Conservation (phyloP, 2,797 vertebrate genomes). For the Epinephelus coioides region DNA sequence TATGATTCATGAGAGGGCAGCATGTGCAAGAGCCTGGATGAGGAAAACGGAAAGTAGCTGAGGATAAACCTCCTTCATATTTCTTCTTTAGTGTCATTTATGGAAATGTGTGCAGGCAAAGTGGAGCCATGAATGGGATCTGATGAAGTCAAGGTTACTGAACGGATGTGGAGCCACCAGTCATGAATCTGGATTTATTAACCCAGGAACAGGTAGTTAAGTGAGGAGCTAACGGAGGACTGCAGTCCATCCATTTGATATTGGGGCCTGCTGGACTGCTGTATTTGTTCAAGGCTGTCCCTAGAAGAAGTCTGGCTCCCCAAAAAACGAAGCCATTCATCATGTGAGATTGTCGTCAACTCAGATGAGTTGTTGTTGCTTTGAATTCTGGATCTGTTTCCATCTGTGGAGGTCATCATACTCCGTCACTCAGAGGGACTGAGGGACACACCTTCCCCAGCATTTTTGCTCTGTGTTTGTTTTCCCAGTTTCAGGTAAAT, state of each 20-base stretch:
- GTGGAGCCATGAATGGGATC: conserved; percentile 47
- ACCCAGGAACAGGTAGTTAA: conserved; percentile 46
- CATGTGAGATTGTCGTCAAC: neutral
- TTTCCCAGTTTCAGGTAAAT: neutral
- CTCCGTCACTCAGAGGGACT: neutral
- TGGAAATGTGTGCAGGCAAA: conserved; percentile 69
- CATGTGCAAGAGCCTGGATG: conserved; percentile 13
- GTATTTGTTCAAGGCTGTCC: conserved; percentile 32
- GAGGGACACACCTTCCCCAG: no score
- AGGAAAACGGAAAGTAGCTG: conserved; percentile 32
- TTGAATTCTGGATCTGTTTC: conserved; percentile 7
- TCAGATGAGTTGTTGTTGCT: conserved; percentile 9
- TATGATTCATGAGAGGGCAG: conserved; percentile 63
- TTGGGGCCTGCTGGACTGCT: conserved; percentile 16
- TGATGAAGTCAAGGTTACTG: conserved; percentile 67
- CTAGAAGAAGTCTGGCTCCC: neutral
- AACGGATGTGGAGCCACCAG: conserved; percentile 24
- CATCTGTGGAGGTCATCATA: neutral
- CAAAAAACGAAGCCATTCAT: conserved; percentile 36
- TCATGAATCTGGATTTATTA: conserved; percentile 69
- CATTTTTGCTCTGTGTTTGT: neutral
- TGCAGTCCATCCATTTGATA: conserved; percentile 21
- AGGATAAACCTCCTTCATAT: conserved; percentile 60
- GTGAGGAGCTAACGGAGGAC: conserved; percentile 22
- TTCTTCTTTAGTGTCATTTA: conserved; percentile 75